Evolutionary conservation across 2,888 invertebrate species (phyloP).

Genomic region (Homarus gammarus): DNA sequence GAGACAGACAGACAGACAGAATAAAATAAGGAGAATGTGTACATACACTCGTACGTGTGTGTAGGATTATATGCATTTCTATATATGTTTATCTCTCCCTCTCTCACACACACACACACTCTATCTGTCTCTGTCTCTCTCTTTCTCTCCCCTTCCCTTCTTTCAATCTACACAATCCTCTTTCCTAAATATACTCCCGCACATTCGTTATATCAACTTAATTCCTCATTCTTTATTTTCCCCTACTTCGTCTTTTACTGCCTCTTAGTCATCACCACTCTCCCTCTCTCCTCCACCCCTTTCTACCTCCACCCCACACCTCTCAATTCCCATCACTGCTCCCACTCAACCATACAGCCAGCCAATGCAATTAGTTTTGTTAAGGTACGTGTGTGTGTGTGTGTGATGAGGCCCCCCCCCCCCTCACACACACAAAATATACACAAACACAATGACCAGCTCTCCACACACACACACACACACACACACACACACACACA

Average conservation of each 20-base stretch:
- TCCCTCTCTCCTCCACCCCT: neutral
- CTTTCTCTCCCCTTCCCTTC: slow-evolving; percentile 19
- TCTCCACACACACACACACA: too few species aligned
- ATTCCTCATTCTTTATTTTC: slow-evolving; percentile 2
- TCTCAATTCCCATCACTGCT: neutral
- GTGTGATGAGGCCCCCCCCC: neutral
- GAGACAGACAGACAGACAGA: slow-evolving; percentile 1
- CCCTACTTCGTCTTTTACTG: neutral
- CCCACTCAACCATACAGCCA: neutral
- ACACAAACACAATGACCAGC: too few species aligned
- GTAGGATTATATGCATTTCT: too few species aligned
- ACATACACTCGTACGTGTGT: neutral
- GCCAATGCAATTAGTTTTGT: neutral
- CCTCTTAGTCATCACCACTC: neutral
- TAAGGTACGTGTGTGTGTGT: neutral
- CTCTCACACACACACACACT: slow-evolving; percentile 34
- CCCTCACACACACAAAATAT: too few species aligned
- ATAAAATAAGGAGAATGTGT: neutral
- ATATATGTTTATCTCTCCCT: slow-evolving; percentile 46
- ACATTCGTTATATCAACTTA: slow-evolving; percentile 3
- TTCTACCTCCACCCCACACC: neutral
- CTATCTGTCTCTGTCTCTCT: slow-evolving; percentile 38
- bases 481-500: too few species aligned
- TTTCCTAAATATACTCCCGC: slow-evolving; percentile 20
- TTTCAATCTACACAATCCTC: slow-evolving; percentile 23